Percentiles rank a stretch among this genome's conserved stretches.
phyloP scores from a whole-genome alignment of 92 coral and sea anemone species.

The Phenganax subtilis region DNA sequence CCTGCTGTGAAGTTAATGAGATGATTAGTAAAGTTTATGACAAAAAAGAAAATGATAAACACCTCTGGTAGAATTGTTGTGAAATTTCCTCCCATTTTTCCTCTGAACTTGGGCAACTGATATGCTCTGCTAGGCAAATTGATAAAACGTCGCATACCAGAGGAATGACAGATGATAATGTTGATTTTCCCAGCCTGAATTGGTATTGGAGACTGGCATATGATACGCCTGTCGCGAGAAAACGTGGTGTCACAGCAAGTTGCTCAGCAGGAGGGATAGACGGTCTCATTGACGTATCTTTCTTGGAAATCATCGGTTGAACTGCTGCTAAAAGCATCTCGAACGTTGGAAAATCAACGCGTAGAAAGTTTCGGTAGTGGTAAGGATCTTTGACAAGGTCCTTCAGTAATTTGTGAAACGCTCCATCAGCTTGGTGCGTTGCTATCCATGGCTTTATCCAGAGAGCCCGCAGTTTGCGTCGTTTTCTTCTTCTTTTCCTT shows the following conservation, averaged over 20 bases:
- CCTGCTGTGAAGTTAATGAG: too few relatives aligned
- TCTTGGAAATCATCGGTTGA: slow-evolving; percentile 14
- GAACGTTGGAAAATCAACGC: slow-evolving; percentile 45
- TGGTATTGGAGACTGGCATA: slow-evolving; percentile 62
- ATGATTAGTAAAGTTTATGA: too few relatives aligned
- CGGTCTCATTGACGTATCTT: slow-evolving; percentile 28
- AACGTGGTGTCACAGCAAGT: slow-evolving; percentile 55
- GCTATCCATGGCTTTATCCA: slow-evolving; percentile 59
- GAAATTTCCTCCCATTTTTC: neutral
- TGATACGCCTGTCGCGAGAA: slow-evolving; percentile 58
- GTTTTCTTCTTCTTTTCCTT: slow-evolving; percentile 28
- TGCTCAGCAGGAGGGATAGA: slow-evolving; percentile 55
- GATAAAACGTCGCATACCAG: slow-evolving; percentile 48
- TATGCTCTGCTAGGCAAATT: slow-evolving; percentile 16
- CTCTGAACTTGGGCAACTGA: slow-evolving; percentile 36
- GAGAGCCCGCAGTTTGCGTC: slow-evolving; percentile 23
- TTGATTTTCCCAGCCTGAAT: slow-evolving; percentile 45
- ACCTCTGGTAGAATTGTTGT: slow-evolving; percentile 21
- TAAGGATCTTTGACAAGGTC: slow-evolving; percentile 44
- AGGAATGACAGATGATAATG: slow-evolving; percentile 42
- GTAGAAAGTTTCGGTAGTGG: slow-evolving; percentile 42
- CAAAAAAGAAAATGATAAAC: too few relatives aligned
- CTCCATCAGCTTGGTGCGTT: slow-evolving; percentile 40
- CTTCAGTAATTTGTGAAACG: slow-evolving; percentile 44
- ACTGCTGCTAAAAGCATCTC: neutral